phyloP scores from a whole-genome alignment of 1,140 invertebrate genomes.

The Papilio xuthus region DNA sequence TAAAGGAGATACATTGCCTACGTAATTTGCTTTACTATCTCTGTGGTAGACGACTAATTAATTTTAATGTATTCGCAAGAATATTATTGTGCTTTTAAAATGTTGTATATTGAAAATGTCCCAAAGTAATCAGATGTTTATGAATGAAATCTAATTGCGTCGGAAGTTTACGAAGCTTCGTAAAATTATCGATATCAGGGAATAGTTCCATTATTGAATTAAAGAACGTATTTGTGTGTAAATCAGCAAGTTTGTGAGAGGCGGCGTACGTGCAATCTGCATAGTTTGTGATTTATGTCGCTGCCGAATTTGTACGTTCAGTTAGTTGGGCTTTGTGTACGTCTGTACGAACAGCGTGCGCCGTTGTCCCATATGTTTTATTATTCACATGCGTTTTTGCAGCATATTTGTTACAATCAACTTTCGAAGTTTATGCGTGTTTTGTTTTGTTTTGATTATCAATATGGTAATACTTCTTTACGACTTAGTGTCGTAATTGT shows the following conservation, averaged over 20 bases:
- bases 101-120: neutral
- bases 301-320: conserved; percentile 35
- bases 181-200: conserved; percentile 2
- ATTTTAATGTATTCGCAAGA: neutral
- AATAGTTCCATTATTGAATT: conserved; percentile 25
- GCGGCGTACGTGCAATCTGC: conserved; percentile 33
- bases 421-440: neutral
- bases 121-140: neutral
- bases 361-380: neutral
- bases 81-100: neutral
- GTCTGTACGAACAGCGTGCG: neutral
- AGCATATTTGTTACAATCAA: neutral
- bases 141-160: neutral
- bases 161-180: neutral
- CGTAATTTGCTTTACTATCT: conserved; percentile 7
- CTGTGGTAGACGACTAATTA: neutral
- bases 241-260: conserved; percentile 19
- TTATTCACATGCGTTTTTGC: neutral
- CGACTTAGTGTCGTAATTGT: too few species aligned
- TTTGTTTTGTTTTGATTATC: neutral
- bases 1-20: conserved; percentile 33
- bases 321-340: conserved; percentile 17
- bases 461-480: neutral
- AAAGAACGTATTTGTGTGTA: conserved; percentile 29
- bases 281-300: conserved; percentile 37